Evolutionary conservation across 2,113 vertebrate genomes (phyloP).

Genomic region (Oreochromis aureus): DNA sequence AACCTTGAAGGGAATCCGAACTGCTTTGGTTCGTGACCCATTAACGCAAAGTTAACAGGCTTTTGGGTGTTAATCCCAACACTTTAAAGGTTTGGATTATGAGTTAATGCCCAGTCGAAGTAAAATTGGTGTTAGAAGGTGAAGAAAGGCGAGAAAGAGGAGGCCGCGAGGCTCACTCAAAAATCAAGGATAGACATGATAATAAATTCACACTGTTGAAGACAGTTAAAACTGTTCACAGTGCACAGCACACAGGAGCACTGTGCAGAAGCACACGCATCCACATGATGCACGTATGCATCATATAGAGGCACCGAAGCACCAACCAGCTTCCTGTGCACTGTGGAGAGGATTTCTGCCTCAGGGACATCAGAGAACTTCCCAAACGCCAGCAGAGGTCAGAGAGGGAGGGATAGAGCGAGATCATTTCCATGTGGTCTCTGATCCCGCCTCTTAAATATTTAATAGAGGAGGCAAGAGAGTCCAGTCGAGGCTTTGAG

Average conservation of each 20-base stretch:
- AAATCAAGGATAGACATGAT: neutral
- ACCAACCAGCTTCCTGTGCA: neutral
- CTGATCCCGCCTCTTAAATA: slow-evolving; percentile 46
- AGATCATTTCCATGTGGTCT: slow-evolving; percentile 27
- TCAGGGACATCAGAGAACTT: slow-evolving; percentile 4
- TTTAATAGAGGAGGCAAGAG: slow-evolving; percentile 30
- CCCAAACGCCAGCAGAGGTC: slow-evolving; percentile 31
- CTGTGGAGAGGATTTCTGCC: neutral
- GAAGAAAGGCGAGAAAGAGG: neutral
- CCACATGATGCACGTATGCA: neutral
- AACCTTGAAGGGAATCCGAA: neutral
- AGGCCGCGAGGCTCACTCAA: neutral
- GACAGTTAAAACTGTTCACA: neutral
- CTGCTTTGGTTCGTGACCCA: neutral
- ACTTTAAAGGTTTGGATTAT: neutral
- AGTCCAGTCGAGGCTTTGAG: slow-evolving; percentile 6
- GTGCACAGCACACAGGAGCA: neutral
- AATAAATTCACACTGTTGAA: neutral
- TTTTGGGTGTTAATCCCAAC: neutral
- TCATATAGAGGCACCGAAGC: neutral
- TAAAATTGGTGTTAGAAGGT: neutral
- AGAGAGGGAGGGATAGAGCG: neutral
- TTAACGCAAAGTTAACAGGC: neutral
- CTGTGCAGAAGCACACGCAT: neutral
- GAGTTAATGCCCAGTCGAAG: neutral